phyloP scores from a whole-genome alignment of 2,113 vertebrate genomes.

The Calyptommatus sinebrachiatus region DNA sequence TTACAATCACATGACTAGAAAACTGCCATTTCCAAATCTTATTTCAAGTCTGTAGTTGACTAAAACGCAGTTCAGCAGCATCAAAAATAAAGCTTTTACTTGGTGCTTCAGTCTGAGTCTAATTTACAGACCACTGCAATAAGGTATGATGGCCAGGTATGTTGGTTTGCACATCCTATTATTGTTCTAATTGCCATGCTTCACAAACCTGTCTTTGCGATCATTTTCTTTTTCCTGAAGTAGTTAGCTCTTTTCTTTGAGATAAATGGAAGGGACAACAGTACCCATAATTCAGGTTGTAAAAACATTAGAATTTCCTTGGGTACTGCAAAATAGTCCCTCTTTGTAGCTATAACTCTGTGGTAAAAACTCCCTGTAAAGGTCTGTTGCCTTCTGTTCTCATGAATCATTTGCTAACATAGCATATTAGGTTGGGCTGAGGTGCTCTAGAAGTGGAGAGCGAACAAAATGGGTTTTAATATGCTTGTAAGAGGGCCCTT shows the following conservation, averaged over 20 bases:
- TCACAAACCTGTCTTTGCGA: too few relatives aligned
- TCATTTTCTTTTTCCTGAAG: too few relatives aligned
- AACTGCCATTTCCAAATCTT: too few relatives aligned
- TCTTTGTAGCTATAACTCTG: slow-evolving; percentile 48
- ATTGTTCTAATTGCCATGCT: too few relatives aligned
- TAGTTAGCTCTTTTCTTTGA: background rate
- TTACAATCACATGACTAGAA: too few relatives aligned
- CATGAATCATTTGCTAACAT: slow-evolving; percentile 57
- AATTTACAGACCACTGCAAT: too few relatives aligned
- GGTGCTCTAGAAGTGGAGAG: slow-evolving; percentile 61
- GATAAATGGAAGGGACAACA: slow-evolving; percentile 43
- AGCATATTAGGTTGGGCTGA: slow-evolving; percentile 48
- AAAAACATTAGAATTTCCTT: slow-evolving; percentile 31
- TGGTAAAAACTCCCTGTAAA: slow-evolving; percentile 49
- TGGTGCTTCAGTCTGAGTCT: too few relatives aligned
- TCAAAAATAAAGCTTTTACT: too few relatives aligned
- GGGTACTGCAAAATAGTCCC: slow-evolving; percentile 38
- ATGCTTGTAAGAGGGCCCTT: slow-evolving; percentile 64
- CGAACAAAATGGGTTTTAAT: slow-evolving; percentile 64
- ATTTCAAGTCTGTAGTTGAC: too few relatives aligned
- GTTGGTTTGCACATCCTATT: too few relatives aligned
- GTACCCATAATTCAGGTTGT: slow-evolving; percentile 29
- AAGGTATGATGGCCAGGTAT: too few relatives aligned
- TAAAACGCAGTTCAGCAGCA: too few relatives aligned
- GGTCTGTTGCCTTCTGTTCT: slow-evolving; percentile 39